Conservation (phyloP, 1,140 invertebrate genomes). For the Calliopsis andreniformis region DNA sequence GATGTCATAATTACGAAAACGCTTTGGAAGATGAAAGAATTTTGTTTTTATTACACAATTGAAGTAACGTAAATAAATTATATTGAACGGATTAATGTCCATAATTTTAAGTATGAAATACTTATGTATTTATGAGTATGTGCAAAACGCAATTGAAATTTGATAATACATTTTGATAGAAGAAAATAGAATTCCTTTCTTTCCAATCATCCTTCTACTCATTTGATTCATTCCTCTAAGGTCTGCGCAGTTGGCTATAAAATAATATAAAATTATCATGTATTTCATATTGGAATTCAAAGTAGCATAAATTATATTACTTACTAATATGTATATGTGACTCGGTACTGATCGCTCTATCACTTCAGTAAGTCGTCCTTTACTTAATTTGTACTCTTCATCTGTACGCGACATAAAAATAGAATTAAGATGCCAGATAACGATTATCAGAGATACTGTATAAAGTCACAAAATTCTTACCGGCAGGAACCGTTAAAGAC, state of each 20-base stretch:
- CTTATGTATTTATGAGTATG: conserved; percentile 19
- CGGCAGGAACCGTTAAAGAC: conserved; percentile 76
- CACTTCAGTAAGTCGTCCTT: conserved; percentile 79
- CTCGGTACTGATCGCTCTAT: conserved; percentile 84
- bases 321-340: conserved; percentile 85
- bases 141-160: conserved; percentile 34
- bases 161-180: conserved; percentile 48
- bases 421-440: conserved; percentile 11
- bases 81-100: conserved; percentile 41
- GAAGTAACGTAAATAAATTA: conserved; percentile 55
- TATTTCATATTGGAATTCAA: not conserved
- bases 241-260: conserved; percentile 75
- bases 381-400: conserved; percentile 77
- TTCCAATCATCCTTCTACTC: not conserved
- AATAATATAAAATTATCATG: conserved; percentile 21
- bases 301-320: conserved; percentile 27
- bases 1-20: not conserved
- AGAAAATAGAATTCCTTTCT: conserved; percentile 14
- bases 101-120: conserved; percentile 36
- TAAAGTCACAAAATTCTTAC: conserved; percentile 72
- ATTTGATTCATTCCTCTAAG: conserved; percentile 61
- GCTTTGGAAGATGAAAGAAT: conserved; percentile 7
- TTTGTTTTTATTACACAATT: conserved; percentile 31
- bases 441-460: conserved; percentile 6
- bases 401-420: conserved; percentile 63